phyloP scores from a whole-genome alignment of 2,888 invertebrate genomes.

The Drosophila neotestacea region DNA sequence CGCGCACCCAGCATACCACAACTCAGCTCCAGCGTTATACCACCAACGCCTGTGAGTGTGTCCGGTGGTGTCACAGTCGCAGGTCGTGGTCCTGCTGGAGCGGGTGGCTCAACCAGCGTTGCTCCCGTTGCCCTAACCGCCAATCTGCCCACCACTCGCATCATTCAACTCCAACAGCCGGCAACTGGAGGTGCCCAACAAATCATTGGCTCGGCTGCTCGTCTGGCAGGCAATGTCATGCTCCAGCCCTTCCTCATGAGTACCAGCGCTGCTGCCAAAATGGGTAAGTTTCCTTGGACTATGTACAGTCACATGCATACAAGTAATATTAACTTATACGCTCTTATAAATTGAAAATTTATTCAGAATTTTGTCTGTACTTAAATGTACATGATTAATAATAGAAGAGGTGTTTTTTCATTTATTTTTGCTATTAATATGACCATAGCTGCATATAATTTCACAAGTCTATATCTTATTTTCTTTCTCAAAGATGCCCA shows the following conservation, averaged over 20 bases:
- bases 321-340: not conserved
- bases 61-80: conserved; percentile 70
- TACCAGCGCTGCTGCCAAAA: conserved; percentile 78
- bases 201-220: conserved; percentile 82
- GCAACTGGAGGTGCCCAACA: conserved; percentile 81
- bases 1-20: conserved; percentile 83
- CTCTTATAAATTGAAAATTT: no score
- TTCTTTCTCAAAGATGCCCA: no score
- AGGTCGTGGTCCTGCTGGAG: conserved; percentile 59
- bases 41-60: conserved; percentile 66
- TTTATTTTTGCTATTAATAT: no score
- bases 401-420: no score
- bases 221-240: conserved; percentile 84
- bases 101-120: conserved; percentile 63
- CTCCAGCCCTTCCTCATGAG: conserved; percentile 85
- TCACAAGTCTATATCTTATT: no score
- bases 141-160: conserved; percentile 82
- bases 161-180: conserved; percentile 85
- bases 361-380: no score
- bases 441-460: no score
- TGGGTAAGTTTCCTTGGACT: conserved; percentile 70
- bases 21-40: conserved; percentile 73
- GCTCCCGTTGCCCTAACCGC: conserved; percentile 72
- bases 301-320: not conserved
- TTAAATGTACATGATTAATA: no score